Base-by-base conservation (phyloP, 64 coral and sea anemone species). In the Montipora sp. region DNA sequence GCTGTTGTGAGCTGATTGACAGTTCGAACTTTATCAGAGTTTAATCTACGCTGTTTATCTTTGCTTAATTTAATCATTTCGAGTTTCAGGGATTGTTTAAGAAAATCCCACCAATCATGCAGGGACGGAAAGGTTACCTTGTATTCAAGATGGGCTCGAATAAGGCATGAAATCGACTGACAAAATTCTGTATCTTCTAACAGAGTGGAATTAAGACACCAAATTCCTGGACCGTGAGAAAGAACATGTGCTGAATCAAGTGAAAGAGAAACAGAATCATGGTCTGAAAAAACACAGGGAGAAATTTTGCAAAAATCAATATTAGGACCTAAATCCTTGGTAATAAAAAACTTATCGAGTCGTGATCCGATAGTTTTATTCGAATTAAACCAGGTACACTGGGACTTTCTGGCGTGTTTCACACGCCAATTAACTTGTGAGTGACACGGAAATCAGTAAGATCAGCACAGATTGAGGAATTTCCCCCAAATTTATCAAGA, bases 51-150 rank as follows among this genome's bases (percentile, higher is more conserved):
- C 46, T 57, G 53, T 66, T 66, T 79, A 4, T 36, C 0, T 9
- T 14, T 23, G 10, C 87, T 12, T 24, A n/a, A 78, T 11, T 22
- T 18, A 1, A 19, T 4, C n/a, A 53, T 27, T 3, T 44, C 19
- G 3, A 47, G 0, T 22, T 22, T 71, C 7, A 90, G 12, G 0
- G 24, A 45, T 14, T 0, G 2, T 23, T 90, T 90, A 0, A 82
- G 3, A 48, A 89, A 89, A n/a, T 77, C 75, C 53, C 58, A 61
- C 87, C 75, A 89, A 8, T 78, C 87, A 3, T 76, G 73, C 11
- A 65, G 44, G 9, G 53, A 45, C 0, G 55, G 22, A 61, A 82
- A 82, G 7, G 11, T 13, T 13, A 45, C 55, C 46, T 16, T n/a
- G 16, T n/a, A 44, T 4, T 1, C 1, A 15, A 61, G 51, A 65